Conservation (phyloP, 1,140 invertebrate genomes). For the Euwallacea similis region DNA sequence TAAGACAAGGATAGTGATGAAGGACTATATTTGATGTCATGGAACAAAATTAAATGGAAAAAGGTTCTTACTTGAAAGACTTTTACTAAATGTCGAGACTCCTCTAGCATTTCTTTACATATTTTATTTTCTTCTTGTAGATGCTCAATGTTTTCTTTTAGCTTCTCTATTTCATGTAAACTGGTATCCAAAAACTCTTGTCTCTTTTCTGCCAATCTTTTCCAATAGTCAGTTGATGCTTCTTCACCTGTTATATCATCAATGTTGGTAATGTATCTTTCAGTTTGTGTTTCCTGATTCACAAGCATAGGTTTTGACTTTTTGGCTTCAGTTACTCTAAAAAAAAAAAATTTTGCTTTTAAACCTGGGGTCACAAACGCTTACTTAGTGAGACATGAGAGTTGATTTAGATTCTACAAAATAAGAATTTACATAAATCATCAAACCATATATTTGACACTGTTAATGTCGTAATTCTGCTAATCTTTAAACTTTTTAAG, state of each 20-base stretch:
- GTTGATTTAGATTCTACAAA: too few relatives aligned
- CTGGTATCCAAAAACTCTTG: slow-evolving; percentile 65
- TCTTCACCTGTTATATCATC: slow-evolving; percentile 66
- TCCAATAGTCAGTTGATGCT: slow-evolving; percentile 70
- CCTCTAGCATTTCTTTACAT: slow-evolving; percentile 68
- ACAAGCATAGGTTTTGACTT: slow-evolving; percentile 31
- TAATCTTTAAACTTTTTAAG: too few relatives aligned
- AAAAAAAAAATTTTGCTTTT: neutral
- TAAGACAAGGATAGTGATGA: neutral
- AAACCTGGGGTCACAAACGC: too few relatives aligned
- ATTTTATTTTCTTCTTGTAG: slow-evolving; percentile 66
- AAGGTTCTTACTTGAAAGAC: slow-evolving; percentile 62
- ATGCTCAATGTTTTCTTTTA: slow-evolving; percentile 58
- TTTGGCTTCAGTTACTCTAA: slow-evolving; percentile 11
- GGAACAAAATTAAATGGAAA: too few relatives aligned
- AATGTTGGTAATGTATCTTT: slow-evolving; percentile 57
- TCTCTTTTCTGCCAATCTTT: slow-evolving; percentile 66
- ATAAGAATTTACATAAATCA: too few relatives aligned
- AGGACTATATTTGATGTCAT: too few relatives aligned
- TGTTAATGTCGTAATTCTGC: too few relatives aligned
- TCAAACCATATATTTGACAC: too few relatives aligned
- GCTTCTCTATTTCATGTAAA: slow-evolving; percentile 64
- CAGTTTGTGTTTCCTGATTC: slow-evolving; percentile 61
- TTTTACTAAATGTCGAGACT: slow-evolving; percentile 57
- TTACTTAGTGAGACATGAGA: too few relatives aligned